Evolutionary conservation across 2,888 invertebrate species (phyloP), one percentile per base, ranked within the genome.

Genomic region (Thumatha senex): DNA sequence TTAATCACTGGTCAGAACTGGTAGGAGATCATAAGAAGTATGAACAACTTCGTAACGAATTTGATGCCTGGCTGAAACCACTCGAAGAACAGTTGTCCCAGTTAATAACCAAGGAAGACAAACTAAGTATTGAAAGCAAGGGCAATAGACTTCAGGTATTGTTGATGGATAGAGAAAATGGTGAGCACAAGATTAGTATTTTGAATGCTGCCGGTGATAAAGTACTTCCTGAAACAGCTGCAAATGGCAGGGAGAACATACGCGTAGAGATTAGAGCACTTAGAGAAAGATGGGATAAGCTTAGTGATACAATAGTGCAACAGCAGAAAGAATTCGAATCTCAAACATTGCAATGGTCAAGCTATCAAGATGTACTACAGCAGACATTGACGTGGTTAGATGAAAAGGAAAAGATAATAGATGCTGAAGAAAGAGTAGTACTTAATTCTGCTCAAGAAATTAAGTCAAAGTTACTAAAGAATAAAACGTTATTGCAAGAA

Each of bases 211-310:
- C 96, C 0, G 97, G 97, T 2, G 98, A 99, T 75, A 95, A 96
- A 78, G 94, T 98, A n/a, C 93, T 98, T 56, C 97, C 98, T 0
- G 97, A 98, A 81, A 99, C 98, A 1, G 96, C 98, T 9, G 96
- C 98, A 0, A 95, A 95, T 66, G 98, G 98, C 0, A 93, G 98
- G 56, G 98, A 99, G 81, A 94, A 93, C 46, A 95, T 98, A 49
- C 93, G 98, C n/a, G 94, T 95, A 61, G 96, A 98, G 78, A 89
- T 98, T 51, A 93, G 97, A 70, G 92, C 93, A 24, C 93, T 97
- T 12, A 93, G 97, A 67, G 96, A 97, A 75, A 93, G 96, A 74
- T 98, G 98, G 97, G 98, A 98, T 71, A 94, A 93, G 77, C 90
- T 98, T 0, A 95, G 96, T 58, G 97, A 96, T 73, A 95, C 95